phyloP scores from a whole-genome alignment of 1,140 invertebrate species.

The Centruroides sculpturatus region DNA sequence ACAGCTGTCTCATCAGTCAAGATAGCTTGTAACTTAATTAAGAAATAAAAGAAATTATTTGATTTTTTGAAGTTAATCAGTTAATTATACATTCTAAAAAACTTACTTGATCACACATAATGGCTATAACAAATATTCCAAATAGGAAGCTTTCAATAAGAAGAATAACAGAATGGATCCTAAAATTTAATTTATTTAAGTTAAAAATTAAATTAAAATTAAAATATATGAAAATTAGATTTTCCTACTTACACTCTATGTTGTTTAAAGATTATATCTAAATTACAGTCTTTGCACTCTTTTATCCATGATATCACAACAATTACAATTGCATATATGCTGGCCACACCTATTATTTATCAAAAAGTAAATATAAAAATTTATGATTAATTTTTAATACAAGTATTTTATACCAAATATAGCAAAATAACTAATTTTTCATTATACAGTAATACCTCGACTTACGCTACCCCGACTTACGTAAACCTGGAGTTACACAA shows the following conservation, averaged over 20 bases:
- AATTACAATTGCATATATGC: conserved; percentile 50
- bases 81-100: neutral
- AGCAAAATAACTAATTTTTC: too few species aligned
- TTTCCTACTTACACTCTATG: conserved; percentile 50
- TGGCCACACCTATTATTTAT: conserved; percentile 25
- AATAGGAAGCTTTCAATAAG: conserved; percentile 69
- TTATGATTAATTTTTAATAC: too few species aligned
- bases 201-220: neutral
- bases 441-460: too few species aligned
- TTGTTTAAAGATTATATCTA: conserved; percentile 52
- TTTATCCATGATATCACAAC: conserved; percentile 57
- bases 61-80: neutral
- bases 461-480: too few species aligned
- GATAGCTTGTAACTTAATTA: conserved; percentile 42
- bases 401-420: too few species aligned
- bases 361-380: too few species aligned
- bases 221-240: neutral
- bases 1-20: conserved; percentile 65
- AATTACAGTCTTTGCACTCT: conserved; percentile 51
- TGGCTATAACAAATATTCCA: conserved; percentile 77
- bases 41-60: neutral
- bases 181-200: conserved; percentile 26
- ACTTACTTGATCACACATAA: conserved; percentile 74
- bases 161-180: conserved; percentile 69
- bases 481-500: too few species aligned